These are phyloP conservation scores for Lagocephalus sceleratus DNA, from an alignment of 2,797 vertebrate genomes.

Conservation along the genomic window DNA sequence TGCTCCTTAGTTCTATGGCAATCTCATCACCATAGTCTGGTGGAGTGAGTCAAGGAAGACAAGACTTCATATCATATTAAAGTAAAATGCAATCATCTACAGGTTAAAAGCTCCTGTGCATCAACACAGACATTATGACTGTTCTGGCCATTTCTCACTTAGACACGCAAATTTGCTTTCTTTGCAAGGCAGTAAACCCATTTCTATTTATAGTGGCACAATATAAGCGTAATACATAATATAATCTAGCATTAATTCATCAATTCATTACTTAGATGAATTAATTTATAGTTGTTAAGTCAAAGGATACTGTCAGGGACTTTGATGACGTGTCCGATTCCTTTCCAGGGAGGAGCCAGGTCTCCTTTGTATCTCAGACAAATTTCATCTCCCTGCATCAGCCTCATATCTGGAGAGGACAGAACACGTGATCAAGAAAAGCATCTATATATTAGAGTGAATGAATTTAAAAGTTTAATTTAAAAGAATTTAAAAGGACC, in stretches of 20 bases:
- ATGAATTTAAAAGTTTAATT: neutral
- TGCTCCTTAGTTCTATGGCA: conserved; percentile 95
- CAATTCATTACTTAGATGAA: neutral
- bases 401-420: conserved; percentile 84
- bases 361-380: conserved; percentile 95
- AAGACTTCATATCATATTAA: conserved; percentile 10
- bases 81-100: neutral
- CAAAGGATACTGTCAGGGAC: conserved; percentile 95
- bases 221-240: no score
- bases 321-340: conserved; percentile 95
- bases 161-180: no score
- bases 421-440: neutral
- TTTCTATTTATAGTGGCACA: neutral
- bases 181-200: no score
- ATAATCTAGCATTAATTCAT: neutral
- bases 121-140: neutral
- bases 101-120: neutral
- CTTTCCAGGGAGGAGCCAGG: conserved; percentile 91
- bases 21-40: conserved; percentile 98
- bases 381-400: conserved; percentile 97
- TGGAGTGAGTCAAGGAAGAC: conserved; percentile 32
- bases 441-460: neutral
- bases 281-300: neutral
- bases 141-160: neutral
- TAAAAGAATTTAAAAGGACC: no score